Evolutionary conservation across 2,797 vertebrate genomes (phyloP).

Genomic region (Brachyrhaphis roseni): DNA sequence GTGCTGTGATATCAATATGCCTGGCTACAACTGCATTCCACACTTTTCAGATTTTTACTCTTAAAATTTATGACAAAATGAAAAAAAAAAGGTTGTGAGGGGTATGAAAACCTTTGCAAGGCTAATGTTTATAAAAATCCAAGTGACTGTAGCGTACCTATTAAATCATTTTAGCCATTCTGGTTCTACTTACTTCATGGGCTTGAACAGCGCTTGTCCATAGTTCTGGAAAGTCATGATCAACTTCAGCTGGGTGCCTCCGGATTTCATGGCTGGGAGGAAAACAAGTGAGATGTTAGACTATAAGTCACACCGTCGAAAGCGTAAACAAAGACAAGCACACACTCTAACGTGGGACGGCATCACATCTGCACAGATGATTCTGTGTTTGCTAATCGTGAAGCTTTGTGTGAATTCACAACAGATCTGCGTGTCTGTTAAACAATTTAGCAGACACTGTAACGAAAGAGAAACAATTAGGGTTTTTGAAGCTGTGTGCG

Average conservation of each 20-base stretch:
- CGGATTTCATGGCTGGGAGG: conserved; percentile 94
- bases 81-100: not conserved
- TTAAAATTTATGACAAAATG: not conserved
- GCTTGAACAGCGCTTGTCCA: conserved; percentile 90
- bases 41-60: not conserved
- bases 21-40: not conserved
- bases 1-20: not conserved
- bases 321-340: conserved; percentile 6
- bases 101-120: not conserved
- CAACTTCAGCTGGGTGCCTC: conserved; percentile 97
- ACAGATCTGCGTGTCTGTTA: conserved; percentile 45
- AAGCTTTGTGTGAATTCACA: conserved; percentile 42
- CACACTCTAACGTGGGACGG: conserved; percentile 5
- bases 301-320: conserved; percentile 13
- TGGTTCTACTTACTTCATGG: conserved; percentile 81
- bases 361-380: conserved; percentile 37
- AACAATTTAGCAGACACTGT: conserved; percentile 37
- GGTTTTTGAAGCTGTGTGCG: conserved; percentile 20
- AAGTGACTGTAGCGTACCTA: not conserved
- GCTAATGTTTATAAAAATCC: not conserved
- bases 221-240: conserved; percentile 99
- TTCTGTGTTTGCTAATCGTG: conserved; percentile 36
- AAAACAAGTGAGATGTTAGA: conserved; percentile 53
- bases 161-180: not conserved
- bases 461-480: conserved; percentile 34